Evolutionary conservation across 2,113 vertebrate genomes (phyloP), one percentile per base, ranked within the genome.

Genomic region (Myiozetetes cayanensis): DNA sequence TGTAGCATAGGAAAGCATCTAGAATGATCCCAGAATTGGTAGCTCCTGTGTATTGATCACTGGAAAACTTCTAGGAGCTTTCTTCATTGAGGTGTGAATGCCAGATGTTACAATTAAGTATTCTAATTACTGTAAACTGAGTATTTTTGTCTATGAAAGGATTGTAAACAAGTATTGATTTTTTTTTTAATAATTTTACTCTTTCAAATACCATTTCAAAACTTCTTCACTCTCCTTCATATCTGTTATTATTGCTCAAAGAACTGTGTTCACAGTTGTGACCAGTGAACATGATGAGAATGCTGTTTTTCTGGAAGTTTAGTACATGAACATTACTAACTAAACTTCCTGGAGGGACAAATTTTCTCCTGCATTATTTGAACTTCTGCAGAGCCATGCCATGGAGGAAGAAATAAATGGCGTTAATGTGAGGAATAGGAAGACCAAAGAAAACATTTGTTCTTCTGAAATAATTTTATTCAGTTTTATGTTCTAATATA

Each of bases 241-340:
- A 25, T 67, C 20, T 71, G 2, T 4, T 82, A 74, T 30, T 59
- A 22, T 24, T 88, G 21, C 27, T 9, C 33, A 55, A 43, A 79
- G 44, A 85, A 27, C 33, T 63, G 3, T 72, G 22, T 81, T 73
- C 0, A 0, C 30, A 13, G 23, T 13, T 35, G 20, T 43, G 47
- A 67, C 30, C 61, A 63, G 35, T 71, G 55, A 79, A 67, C 47
- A 56, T 43, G 30, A 56, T 43, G 30, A 62, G 59, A 67, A 78
- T 75, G 24, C 2, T 2, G 19, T 50, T 63, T 83, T 67, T 21
- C n/a, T 72, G 20, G 12, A 87, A 35, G 17, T 53, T 62, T 30
- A 63, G 18, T 71, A 25, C 0, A 0, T 53, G 28, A 66, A 20
- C 1, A 0, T 78, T 74, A 19, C 20, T 63, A 55, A 35, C 28